Conservation (phyloP, 2,797 vertebrate species). For the Macropus fuliginosus region DNA sequence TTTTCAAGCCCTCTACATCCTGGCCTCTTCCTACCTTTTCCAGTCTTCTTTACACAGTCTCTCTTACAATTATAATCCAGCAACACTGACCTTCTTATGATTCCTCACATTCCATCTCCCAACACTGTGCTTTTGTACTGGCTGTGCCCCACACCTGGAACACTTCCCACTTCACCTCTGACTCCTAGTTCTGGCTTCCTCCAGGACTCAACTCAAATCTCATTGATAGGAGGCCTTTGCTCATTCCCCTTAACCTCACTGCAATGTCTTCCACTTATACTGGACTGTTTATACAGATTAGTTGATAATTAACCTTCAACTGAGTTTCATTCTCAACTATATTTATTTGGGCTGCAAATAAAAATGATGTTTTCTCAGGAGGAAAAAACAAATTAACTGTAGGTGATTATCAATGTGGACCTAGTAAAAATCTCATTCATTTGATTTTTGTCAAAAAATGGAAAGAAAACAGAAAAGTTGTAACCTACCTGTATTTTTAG, state of each 20-base stretch:
- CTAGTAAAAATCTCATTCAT: background rate
- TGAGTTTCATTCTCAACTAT: background rate
- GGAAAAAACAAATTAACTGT: background rate
- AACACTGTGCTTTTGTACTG: background rate
- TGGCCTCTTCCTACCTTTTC: background rate
- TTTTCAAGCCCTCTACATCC: background rate
- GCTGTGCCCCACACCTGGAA: background rate
- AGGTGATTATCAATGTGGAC: background rate
- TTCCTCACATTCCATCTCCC: background rate
- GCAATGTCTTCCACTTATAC: background rate
- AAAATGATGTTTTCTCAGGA: background rate
- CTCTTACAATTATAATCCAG: background rate
- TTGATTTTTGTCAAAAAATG: background rate
- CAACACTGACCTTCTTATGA: background rate
- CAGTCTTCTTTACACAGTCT: background rate
- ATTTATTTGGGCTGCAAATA: background rate
- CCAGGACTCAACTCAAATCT: background rate
- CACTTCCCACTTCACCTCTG: background rate
- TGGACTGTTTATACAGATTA: background rate
- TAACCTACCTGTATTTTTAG: slow-evolving; percentile 47
- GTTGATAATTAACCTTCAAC: background rate
- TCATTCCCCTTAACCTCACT: background rate
- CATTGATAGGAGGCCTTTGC: background rate
- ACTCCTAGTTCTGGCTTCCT: background rate
- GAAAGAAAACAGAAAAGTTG: slow-evolving; percentile 37